phyloP scores from a whole-genome alignment of 2,797 vertebrate species.

The Dendrocincla tyrannina region DNA sequence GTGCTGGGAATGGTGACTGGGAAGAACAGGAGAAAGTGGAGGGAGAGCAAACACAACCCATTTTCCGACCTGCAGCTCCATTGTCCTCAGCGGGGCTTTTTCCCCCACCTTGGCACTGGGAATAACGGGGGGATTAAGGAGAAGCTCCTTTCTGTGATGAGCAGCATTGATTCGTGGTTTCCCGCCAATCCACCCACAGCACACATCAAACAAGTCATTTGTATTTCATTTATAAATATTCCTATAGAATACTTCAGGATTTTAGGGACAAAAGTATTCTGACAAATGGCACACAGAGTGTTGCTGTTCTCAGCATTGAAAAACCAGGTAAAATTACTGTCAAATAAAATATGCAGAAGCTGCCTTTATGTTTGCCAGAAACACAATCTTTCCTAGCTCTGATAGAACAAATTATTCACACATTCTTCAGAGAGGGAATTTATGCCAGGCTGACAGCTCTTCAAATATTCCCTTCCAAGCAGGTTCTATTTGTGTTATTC shows the following conservation, averaged over 20 bases:
- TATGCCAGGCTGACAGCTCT: not conserved
- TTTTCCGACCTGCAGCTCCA: not conserved
- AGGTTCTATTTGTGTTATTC: not conserved
- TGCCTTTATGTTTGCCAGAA: not conserved
- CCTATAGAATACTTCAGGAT: not conserved
- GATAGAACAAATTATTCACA: not conserved
- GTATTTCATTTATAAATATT: not conserved
- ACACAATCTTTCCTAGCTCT: not conserved
- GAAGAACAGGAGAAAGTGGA: not conserved
- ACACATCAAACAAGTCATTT: not conserved
- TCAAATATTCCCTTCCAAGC: not conserved
- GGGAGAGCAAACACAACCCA: constrained; percentile 8
- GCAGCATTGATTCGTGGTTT: not conserved
- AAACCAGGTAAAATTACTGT: not conserved
- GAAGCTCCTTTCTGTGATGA: not conserved
- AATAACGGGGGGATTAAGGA: not conserved
- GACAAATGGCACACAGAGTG: not conserved
- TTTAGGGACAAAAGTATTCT: not conserved
- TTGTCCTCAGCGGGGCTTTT: not conserved
- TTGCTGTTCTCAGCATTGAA: not conserved
- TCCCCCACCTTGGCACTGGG: not conserved
- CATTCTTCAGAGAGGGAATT: not conserved
- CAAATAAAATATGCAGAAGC: not conserved
- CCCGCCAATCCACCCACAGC: not conserved
- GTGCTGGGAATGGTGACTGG: not conserved